Base-by-base conservation (phyloP, 1,140 invertebrate species). In the Oedothorax gibbosus region DNA sequence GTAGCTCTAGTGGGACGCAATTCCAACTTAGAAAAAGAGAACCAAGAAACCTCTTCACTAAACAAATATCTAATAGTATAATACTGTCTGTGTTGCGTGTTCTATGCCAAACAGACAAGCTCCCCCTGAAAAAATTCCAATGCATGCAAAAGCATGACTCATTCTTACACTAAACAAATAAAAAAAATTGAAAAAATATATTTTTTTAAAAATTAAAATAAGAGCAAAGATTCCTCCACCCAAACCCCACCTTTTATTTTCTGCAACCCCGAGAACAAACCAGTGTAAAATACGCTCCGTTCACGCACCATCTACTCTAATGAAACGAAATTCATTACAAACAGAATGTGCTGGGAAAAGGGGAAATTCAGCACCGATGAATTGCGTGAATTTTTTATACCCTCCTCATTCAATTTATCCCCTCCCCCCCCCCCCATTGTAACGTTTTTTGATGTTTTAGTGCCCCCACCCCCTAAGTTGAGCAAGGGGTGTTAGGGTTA, bases 271-370 rank as follows among this genome's bases (percentile, higher is more conserved):
- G 15, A 4, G 50, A n/a, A 10, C 69, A 35, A 35, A 1, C 69
- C 69, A 53, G 69, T 35, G 35, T 35, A 35, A 73, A 73, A 54
- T 56, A 73, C 69, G 80, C 51, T 73, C 80, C 54, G 72, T 82
- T 85, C 73, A 76, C 82, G 82, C 62, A 18, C 82, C 82, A 85
- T 85, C 82, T 77, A 85, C 82, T 85, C 71, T 85, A 85, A 85
- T 85, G 82, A 85, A 85, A 77, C 71, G 73, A 85, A 85, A 85
- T 85, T 85, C 82, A 85, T 85, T 85, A 85, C 64, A 54, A 76
- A 66, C 49, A 85, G 72, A 77, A 77, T 77, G 82, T 68, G 82
- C 60, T 11, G 49, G 54, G 57, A 77, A 69, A 77, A 53, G 56
- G 56, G 49, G 77, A 84, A 85, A 85, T 77, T 84, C 66, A 53